phyloP scores from a whole-genome alignment of 2,888 invertebrate genomes.

The Dromius quadrimaculatus region DNA sequence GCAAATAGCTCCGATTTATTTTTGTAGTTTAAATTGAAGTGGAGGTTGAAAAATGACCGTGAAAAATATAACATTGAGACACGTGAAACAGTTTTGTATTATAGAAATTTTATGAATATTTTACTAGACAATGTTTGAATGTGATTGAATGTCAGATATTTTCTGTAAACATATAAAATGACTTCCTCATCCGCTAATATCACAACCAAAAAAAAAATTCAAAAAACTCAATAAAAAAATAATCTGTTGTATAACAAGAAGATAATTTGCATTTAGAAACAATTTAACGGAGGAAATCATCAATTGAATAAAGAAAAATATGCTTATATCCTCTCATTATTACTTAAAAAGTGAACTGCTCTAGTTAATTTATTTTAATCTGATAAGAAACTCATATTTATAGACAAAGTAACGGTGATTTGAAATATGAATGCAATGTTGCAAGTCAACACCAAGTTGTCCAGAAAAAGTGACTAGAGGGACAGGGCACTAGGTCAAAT shows the following conservation, averaged over 20 bases:
- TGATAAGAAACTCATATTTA: conserved; percentile 30
- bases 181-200: background rate
- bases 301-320: conserved; percentile 1
- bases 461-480: conserved; percentile 19
- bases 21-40: too few relatives aligned
- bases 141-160: conserved; percentile 6
- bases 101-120: too few relatives aligned
- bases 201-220: background rate
- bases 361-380: conserved; percentile 4
- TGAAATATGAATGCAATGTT: background rate
- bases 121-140: too few relatives aligned
- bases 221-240: background rate
- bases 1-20: too few relatives aligned
- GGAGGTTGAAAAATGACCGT: too few relatives aligned
- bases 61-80: too few relatives aligned
- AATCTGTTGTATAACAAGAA: background rate
- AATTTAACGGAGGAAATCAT: background rate
- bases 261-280: background rate
- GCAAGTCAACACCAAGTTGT: conserved; percentile 4
- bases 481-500: conserved; percentile 5
- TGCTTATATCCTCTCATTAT: background rate
- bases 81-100: too few relatives aligned
- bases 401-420: conserved; percentile 21
- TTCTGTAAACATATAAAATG: background rate
- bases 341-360: background rate